Conservation (phyloP, 1,140 invertebrate genomes). For the Listronotus oregonensis region DNA sequence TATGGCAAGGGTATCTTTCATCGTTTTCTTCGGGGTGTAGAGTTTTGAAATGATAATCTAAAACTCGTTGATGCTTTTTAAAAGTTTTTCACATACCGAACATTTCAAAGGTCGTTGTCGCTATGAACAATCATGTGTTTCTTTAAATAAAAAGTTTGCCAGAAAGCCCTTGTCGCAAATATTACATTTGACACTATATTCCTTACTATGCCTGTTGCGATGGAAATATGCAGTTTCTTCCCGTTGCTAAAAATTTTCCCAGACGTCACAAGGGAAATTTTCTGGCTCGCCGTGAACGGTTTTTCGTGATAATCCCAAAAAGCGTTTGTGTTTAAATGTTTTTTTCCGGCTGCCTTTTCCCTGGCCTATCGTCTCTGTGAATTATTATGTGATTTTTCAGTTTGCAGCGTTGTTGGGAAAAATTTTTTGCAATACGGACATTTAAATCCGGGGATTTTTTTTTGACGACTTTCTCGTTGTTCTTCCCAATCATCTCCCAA, state of each 20-base stretch:
- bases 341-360: constrained; percentile 57
- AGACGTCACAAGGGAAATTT: constrained; percentile 32
- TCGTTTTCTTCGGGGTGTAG: constrained; percentile 11
- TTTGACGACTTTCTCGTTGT: constrained; percentile 1
- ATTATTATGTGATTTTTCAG: constrained; percentile 50
- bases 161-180: constrained; percentile 39
- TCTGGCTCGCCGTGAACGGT: constrained; percentile 26
- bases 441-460: constrained; percentile 16
- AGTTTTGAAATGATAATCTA: constrained; percentile 31
- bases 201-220: constrained; percentile 31
- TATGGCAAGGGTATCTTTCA: constrained; percentile 42
- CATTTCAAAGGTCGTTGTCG: constrained; percentile 58
- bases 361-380: constrained; percentile 57
- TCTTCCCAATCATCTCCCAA: neutral
- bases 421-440: constrained; percentile 30
- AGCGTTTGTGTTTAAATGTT: constrained; percentile 58
- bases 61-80: constrained; percentile 51
- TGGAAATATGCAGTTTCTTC: constrained; percentile 40
- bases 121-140: constrained; percentile 46
- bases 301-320: constrained; percentile 36
- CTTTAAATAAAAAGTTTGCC: constrained; percentile 24
- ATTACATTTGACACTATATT: constrained; percentile 37
- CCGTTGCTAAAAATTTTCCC: constrained; percentile 35
- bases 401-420: constrained; percentile 30
- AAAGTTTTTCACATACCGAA: constrained; percentile 69